phyloP scores from a whole-genome alignment of 2,113 vertebrate genomes.

The Tetrax tetrax region DNA sequence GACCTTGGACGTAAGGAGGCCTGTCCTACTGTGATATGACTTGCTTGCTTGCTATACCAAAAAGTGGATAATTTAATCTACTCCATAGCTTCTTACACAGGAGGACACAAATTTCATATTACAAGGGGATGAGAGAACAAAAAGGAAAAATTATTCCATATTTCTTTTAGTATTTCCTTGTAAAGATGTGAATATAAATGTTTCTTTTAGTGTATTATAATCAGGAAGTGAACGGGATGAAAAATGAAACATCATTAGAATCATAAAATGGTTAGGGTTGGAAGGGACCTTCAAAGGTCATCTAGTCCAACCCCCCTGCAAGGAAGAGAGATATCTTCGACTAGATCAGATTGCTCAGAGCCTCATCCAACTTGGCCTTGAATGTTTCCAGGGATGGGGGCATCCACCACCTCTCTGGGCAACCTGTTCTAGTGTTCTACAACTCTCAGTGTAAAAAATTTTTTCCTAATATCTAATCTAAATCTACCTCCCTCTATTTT shows the following conservation, averaged over 20 bases:
- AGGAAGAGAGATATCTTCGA: too few species aligned
- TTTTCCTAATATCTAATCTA: too few species aligned
- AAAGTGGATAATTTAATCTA: background rate
- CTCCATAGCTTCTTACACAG: background rate
- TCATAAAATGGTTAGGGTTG: too few species aligned
- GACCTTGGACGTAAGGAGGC: background rate
- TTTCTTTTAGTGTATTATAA: background rate
- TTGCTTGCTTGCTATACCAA: background rate
- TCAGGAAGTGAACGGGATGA: background rate
- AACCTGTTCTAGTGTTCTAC: too few species aligned
- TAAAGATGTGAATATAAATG: background rate
- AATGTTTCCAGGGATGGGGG: too few species aligned
- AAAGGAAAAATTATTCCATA: background rate
- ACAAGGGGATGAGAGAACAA: background rate
- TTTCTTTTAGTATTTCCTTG: background rate
- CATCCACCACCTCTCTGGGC: too few species aligned
- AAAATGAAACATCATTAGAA: background rate
- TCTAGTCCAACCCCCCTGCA: too few species aligned
- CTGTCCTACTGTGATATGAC: background rate
- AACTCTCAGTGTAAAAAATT: too few species aligned
- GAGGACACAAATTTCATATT: background rate
- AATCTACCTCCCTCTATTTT: too few species aligned
- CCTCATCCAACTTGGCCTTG: too few species aligned
- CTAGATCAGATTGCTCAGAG: too few species aligned
- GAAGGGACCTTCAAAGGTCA: too few species aligned